Conservation (phyloP, 2,797 vertebrate species). For the Lepilemur septentrionalis region DNA sequence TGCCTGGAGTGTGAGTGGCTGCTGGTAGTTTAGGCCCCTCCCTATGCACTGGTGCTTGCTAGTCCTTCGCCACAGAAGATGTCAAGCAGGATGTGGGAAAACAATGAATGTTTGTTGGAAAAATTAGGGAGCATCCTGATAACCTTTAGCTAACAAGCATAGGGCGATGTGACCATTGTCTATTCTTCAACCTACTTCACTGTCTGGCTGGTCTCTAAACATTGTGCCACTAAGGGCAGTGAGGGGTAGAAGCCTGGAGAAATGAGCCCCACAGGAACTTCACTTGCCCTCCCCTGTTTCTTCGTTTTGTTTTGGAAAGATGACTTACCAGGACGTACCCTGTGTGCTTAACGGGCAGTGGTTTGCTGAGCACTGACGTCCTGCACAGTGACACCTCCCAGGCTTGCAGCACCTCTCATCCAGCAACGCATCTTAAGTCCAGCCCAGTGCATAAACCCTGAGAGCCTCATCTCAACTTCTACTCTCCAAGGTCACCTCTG, state of each 20-base stretch:
- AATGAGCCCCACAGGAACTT: rapidly evolving
- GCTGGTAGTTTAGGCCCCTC: background rate
- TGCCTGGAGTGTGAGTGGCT: background rate
- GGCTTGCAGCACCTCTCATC: background rate
- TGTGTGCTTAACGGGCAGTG: background rate
- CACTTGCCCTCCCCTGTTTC: background rate
- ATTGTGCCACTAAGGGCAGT: background rate
- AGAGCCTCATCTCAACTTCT: background rate
- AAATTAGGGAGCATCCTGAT: background rate
- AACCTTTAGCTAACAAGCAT: background rate
- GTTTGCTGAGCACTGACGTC: background rate
- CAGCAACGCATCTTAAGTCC: background rate
- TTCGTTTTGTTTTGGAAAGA: background rate
- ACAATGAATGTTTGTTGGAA: background rate
- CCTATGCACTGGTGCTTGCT: background rate
- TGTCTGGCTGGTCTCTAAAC: background rate
- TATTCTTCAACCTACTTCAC: background rate
- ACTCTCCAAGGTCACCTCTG: background rate
- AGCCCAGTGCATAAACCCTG: background rate
- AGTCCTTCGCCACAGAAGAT: background rate
- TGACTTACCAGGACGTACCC: background rate
- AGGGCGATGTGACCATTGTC: background rate
- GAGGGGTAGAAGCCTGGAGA: background rate
- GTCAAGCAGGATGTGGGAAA: background rate
- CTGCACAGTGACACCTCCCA: too few relatives aligned